Evolutionary conservation across 2,113 vertebrate species (phyloP).

Genomic region (Struthidea cinerea): DNA sequence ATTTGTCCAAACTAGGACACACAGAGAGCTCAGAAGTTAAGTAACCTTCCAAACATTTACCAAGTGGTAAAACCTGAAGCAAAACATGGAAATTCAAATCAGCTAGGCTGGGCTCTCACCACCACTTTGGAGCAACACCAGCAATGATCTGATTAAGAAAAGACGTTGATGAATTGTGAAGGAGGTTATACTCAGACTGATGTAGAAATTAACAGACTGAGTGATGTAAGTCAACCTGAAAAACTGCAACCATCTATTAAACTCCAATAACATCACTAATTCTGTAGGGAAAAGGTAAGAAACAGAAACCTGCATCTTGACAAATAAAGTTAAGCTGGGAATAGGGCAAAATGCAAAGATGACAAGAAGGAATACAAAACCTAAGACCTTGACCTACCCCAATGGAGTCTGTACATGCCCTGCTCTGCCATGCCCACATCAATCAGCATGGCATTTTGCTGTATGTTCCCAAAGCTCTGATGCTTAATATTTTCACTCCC

Average conservation of each 20-base stretch:
- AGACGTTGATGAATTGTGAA: not conserved
- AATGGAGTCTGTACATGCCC: not conserved
- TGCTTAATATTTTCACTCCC: not conserved
- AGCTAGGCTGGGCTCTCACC: not conserved
- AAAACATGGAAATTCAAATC: not conserved
- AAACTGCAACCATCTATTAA: not conserved
- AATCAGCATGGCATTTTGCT: not conserved
- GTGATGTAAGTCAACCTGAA: constrained; percentile 10
- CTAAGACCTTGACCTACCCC: not conserved
- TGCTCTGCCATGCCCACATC: not conserved
- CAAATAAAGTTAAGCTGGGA: not conserved
- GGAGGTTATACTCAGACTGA: not conserved
- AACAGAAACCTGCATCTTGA: not conserved
- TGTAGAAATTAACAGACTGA: not conserved
- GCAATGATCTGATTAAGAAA: not conserved
- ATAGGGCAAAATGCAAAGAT: not conserved
- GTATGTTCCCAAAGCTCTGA: not conserved
- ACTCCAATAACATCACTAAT: not conserved
- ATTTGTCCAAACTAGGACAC: too few relatives aligned
- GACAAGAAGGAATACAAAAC: not conserved
- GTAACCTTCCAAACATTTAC: not conserved
- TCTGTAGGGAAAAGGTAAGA: not conserved
- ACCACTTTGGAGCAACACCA: not conserved
- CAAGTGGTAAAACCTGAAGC: not conserved
- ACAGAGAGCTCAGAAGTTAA: not conserved